Conservation (phyloP, 2,113 vertebrate genomes). For the Anser cygnoides region DNA sequence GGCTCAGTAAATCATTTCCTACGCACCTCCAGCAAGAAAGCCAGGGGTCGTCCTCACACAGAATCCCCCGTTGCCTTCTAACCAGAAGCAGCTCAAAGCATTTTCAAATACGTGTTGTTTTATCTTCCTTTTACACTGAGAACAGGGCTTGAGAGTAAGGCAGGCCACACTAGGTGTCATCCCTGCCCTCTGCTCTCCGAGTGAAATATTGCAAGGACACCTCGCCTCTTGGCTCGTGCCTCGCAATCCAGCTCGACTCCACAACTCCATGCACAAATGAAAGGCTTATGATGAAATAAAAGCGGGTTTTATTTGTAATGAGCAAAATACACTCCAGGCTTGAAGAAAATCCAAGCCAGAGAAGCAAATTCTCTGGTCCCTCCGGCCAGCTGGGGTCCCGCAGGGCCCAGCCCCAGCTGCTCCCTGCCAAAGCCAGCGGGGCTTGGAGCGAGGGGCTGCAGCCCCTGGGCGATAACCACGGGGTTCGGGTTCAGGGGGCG, state of each 20-base stretch:
- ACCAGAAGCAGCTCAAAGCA: background rate
- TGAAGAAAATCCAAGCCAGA: background rate
- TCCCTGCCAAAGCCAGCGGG: background rate
- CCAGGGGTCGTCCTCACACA: background rate
- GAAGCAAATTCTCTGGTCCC: background rate
- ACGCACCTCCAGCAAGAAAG: background rate
- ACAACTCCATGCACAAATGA: background rate
- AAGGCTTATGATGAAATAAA: background rate
- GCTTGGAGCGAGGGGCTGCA: background rate
- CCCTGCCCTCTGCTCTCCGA: background rate
- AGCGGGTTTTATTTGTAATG: background rate
- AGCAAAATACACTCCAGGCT: background rate
- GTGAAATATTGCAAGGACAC: background rate
- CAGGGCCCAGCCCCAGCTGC: background rate
- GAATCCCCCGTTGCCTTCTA: background rate
- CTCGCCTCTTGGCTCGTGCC: background rate
- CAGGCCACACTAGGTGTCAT: background rate
- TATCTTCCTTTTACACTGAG: background rate
- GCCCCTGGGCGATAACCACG: too few species aligned
- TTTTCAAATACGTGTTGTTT: background rate
- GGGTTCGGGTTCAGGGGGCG: too few species aligned
- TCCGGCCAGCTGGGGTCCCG: background rate
- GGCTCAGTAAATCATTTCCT: background rate
- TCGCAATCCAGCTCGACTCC: rapidly evolving
- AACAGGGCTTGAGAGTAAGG: background rate